Evolutionary conservation across 2,113 vertebrate genomes (phyloP), one percentile per base, ranked within the genome.

Genomic region (Proterorhinus semilunaris): DNA sequence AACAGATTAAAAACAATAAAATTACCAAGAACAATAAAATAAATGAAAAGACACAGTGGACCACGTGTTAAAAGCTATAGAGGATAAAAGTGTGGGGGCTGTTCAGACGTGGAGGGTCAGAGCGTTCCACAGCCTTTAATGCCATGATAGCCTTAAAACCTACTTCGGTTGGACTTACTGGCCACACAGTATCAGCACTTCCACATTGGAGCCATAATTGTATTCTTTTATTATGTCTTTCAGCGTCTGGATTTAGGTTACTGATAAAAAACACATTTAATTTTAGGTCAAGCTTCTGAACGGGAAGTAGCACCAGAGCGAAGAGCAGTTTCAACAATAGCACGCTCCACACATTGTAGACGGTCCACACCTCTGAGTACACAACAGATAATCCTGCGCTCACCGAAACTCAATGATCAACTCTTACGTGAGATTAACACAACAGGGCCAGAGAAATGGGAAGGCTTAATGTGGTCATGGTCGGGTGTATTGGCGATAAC

Each of bases 361-460:
- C 42, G 8, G 42, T 59, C 48, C 9, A 49, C 7, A 13, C 3
- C 36, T 4, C 0, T 51, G 49, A 27, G 62, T 44, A 66, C 79
- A 74, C 59, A 36, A 69, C 17, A 48, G 8, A 45, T 75, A 66
- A 87, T 81, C 71, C 59, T 0, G 70, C 45, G 71, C 70, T 64
- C 50, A 83, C 84, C 65, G 78, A 84, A 84, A 88, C 74, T 72
- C 54, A 71, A 65, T 83, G 42, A 76, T 69, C 69, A 69, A 21
- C 57, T 49, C 12, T 8, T 15, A 45, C 12, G 21, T 66, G 42
- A 47, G 17, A 73, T 63, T 45, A 52, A 45, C 16, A 0, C 4
- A 6, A 45, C 6, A 8, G 54, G 10, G 6, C n/a, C 9, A 2
- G n/a, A 69, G 51, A 70, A 55, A 47, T 0, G 47, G 15, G 7